Percentiles rank a stretch among this genome's conserved stretches.
Evolutionary conservation across 1,140 invertebrate genomes (phyloP).

Genomic region (Araneus ventricosus): DNA sequence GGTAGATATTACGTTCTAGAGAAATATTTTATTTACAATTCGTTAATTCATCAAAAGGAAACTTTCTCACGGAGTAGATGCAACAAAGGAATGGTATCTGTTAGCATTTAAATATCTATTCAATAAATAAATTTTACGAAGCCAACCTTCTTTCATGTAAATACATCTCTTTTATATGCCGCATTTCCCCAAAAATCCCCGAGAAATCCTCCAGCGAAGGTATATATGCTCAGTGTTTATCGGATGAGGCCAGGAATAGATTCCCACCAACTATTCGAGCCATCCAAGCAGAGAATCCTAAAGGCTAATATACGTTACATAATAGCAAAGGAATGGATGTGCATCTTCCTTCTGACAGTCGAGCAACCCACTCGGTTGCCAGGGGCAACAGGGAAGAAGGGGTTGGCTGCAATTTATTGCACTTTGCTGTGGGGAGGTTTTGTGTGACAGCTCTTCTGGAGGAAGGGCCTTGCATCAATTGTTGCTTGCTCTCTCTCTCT

Average conservation of each 20-base stretch:
- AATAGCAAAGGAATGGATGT: conserved; percentile 36
- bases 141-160: too few species aligned
- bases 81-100: too few species aligned
- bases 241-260: neutral
- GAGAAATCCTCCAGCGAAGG: neutral
- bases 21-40: too few species aligned
- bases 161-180: neutral
- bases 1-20: too few species aligned
- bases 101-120: too few species aligned
- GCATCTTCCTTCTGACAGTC: conserved; percentile 17
- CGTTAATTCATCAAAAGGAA: too few species aligned
- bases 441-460: neutral
- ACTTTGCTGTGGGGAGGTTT: neutral
- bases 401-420: neutral
- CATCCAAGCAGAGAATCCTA: neutral
- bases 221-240: neutral
- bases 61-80: too few species aligned
- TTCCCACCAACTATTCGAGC: neutral
- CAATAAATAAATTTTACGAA: too few species aligned
- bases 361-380: conserved; percentile 21
- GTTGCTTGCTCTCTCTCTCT: neutral
- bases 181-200: neutral
- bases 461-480: neutral
- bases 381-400: conserved; percentile 10
- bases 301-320: conserved; percentile 49